phyloP scores from a whole-genome alignment of 92 coral and sea anemone genomes.

The Hydrozoanthus gracilis region DNA sequence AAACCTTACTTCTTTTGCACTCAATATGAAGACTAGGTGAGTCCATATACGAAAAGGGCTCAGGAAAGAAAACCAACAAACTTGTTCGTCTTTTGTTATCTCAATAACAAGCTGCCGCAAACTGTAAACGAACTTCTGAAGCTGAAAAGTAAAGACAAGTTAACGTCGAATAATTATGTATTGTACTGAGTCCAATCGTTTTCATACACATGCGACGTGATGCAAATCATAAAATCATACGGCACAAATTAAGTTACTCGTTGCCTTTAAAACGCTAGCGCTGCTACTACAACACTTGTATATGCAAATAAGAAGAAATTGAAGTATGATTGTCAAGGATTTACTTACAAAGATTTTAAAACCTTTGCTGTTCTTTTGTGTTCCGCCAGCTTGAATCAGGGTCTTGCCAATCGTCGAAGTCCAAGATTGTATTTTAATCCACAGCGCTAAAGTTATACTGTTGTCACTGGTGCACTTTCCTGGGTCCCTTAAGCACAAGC shows the following conservation, averaged over 20 bases:
- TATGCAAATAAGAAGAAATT: too few species aligned
- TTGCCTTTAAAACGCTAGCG: too few species aligned
- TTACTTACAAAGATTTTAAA: slow-evolving; percentile 30
- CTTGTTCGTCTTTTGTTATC: not conserved
- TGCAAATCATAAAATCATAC: too few species aligned
- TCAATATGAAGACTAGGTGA: slow-evolving; percentile 27
- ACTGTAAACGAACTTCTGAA: too few species aligned
- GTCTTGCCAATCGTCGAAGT: too few species aligned
- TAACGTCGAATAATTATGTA: not conserved
- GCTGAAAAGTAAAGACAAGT: not conserved
- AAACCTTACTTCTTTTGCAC: not conserved
- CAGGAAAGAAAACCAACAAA: not conserved
- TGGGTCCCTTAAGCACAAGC: slow-evolving; percentile 3
- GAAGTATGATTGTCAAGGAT: not conserved
- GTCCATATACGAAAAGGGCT: not conserved
- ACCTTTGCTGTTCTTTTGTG: not conserved
- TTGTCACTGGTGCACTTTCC: not conserved
- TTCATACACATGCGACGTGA: too few species aligned
- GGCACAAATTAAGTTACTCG: too few species aligned
- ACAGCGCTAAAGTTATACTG: slow-evolving; percentile 24
- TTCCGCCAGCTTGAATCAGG: slow-evolving; percentile 1
- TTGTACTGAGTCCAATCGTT: too few species aligned
- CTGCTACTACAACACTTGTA: too few species aligned
- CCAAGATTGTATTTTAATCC: not conserved
- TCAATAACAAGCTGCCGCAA: not conserved